Conservation (phyloP, 1,140 invertebrate genomes). For the Lepidurus apus region DNA sequence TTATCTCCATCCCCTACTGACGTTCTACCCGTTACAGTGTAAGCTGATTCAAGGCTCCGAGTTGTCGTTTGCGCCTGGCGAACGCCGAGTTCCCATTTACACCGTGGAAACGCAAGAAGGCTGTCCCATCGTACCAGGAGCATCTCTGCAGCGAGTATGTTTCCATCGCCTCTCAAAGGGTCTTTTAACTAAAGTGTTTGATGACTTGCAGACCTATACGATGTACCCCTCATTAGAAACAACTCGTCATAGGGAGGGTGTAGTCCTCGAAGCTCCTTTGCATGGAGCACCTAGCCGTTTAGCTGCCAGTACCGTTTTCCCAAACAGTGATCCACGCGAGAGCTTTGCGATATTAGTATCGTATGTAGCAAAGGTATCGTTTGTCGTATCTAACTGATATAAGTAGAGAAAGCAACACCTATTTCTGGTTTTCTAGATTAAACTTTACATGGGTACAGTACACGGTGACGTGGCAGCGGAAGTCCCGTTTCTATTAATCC, state of each 20-base stretch:
- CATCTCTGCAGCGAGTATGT: slow-evolving; percentile 31
- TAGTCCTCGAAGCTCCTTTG: slow-evolving; percentile 31
- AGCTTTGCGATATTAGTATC: slow-evolving; percentile 35
- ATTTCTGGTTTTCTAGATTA: slow-evolving; percentile 20
- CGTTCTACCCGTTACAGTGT: slow-evolving; percentile 25
- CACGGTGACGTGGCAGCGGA: slow-evolving; percentile 30
- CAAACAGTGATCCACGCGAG: slow-evolving; percentile 34
- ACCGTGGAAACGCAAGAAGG: slow-evolving; percentile 33
- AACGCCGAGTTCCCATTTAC: slow-evolving; percentile 24
- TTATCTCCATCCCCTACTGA: neutral
- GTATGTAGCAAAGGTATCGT: slow-evolving; percentile 34
- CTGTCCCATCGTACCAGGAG: slow-evolving; percentile 33
- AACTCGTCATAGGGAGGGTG: slow-evolving; percentile 29
- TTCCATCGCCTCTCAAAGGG: neutral
- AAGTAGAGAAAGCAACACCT: too few species aligned
- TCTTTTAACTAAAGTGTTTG: neutral
- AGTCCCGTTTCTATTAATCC: slow-evolving; percentile 31
- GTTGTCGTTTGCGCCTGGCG: slow-evolving; percentile 32
- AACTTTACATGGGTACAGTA: slow-evolving; percentile 31
- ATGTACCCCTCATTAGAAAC: slow-evolving; percentile 29
- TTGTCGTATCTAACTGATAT: too few species aligned
- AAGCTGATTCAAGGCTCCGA: slow-evolving; percentile 33
- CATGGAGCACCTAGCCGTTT: slow-evolving; percentile 26
- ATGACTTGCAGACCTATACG: slow-evolving; percentile 30
- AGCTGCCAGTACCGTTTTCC: slow-evolving; percentile 32